Percentiles rank a stretch among this genome's conserved stretches.
These are phyloP conservation scores for Ailuropoda melanoleuca DNA, from an alignment of 2,113 vertebrate genomes.

Conservation along the genomic window DNA sequence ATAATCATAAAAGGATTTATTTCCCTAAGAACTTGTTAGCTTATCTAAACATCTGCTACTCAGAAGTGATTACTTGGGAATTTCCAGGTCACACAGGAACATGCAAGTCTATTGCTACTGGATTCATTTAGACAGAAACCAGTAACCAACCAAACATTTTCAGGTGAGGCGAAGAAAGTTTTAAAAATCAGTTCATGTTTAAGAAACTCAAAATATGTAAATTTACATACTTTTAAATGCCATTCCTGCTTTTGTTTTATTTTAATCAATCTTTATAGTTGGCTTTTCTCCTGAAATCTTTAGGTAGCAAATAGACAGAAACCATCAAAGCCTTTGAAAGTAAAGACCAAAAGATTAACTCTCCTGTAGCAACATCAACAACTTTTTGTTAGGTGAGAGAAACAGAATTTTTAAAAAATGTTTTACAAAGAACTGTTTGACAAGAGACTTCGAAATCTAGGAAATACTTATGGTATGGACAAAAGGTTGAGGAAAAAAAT, in stretches of 20 bases:
- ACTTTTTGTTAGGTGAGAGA: slow-evolving; percentile 13
- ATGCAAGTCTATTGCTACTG: slow-evolving; percentile 49
- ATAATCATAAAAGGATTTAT: slow-evolving; percentile 73
- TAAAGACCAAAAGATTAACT: slow-evolving; percentile 34
- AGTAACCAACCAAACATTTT: slow-evolving; percentile 50
- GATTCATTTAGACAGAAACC: slow-evolving; percentile 71
- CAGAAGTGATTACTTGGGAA: slow-evolving; percentile 75
- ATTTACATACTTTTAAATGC: slow-evolving; percentile 49
- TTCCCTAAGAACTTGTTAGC: slow-evolving; percentile 73
- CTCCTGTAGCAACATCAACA: neutral
- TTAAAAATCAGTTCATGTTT: slow-evolving; percentile 41
- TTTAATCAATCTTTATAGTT: slow-evolving; percentile 43
- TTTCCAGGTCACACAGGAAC: slow-evolving; percentile 74
- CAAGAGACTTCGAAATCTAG: slow-evolving; percentile 2
- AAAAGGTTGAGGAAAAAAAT: neutral
- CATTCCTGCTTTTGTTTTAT: slow-evolving; percentile 46
- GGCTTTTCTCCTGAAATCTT: slow-evolving; percentile 23
- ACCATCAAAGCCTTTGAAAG: slow-evolving; percentile 40
- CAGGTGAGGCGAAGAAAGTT: neutral
- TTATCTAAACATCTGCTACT: slow-evolving; percentile 77
- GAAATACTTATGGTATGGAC: neutral
- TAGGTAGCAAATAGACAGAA: slow-evolving; percentile 30
- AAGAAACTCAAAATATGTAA: neutral
- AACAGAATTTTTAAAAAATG: neutral
- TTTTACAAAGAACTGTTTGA: slow-evolving; percentile 34